Conservation (phyloP, 2,797 vertebrate species). For the Tadarida brasiliensis region DNA sequence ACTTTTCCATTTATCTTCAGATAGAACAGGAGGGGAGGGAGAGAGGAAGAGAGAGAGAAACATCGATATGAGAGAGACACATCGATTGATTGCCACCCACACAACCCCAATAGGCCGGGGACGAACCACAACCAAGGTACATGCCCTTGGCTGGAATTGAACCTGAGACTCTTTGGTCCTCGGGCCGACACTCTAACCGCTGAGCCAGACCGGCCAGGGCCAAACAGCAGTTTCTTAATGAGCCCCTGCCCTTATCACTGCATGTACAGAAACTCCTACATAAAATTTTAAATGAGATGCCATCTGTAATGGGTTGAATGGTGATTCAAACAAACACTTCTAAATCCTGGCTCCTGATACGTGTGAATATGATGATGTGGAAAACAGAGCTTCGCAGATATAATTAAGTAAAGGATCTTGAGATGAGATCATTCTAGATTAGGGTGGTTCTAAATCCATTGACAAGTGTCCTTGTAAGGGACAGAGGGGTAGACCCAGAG, state of each 20-base stretch:
- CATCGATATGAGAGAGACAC: too few relatives aligned
- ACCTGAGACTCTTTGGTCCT: too few relatives aligned
- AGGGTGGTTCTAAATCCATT: background rate
- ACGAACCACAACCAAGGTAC: too few relatives aligned
- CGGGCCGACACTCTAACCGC: too few relatives aligned
- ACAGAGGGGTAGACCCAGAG: background rate
- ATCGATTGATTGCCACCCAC: too few relatives aligned
- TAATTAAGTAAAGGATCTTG: background rate
- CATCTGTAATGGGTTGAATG: rapidly evolving
- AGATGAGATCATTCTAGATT: background rate
- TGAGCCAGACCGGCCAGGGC: too few relatives aligned
- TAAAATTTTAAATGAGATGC: rapidly evolving
- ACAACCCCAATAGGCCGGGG: too few relatives aligned
- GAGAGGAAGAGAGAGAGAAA: too few relatives aligned
- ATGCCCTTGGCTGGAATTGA: too few relatives aligned
- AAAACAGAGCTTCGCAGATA: background rate
- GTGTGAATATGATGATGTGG: background rate
- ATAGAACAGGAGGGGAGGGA: too few relatives aligned
- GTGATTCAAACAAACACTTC: background rate
- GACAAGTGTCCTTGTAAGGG: background rate
- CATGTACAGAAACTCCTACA: background rate
- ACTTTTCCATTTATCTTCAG: too few relatives aligned
- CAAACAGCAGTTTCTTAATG: background rate
- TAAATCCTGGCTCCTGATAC: background rate
- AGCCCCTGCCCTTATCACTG: background rate